A percentile compares a stretch with the other conserved stretches of the same genome.
phyloP scores from a whole-genome alignment of 2,888 invertebrate species.

The Drosophila greeni region DNA sequence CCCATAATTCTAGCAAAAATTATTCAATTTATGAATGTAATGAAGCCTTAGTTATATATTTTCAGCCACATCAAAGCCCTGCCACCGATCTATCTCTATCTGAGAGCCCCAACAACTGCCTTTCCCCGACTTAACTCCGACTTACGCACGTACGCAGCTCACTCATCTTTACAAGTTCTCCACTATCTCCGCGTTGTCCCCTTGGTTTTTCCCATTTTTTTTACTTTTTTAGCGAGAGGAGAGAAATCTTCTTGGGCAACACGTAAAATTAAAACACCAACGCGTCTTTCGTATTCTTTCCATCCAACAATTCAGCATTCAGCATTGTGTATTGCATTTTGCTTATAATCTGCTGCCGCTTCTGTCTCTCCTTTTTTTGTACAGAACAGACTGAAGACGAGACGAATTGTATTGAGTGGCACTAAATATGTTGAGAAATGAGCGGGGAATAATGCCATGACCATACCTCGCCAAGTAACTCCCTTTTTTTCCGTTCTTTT shows the following conservation, averaged over 20 bases:
- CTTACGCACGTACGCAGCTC: conserved; percentile 69
- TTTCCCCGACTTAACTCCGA: conserved; percentile 49
- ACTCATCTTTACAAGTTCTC: conserved; percentile 64
- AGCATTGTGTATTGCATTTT: conserved; percentile 70
- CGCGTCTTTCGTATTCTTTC: conserved; percentile 51
- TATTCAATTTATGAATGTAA: conserved; percentile 46
- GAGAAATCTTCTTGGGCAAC: conserved; percentile 54
- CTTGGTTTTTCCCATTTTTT: conserved; percentile 12
- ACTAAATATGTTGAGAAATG: conserved; percentile 73
- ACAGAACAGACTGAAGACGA: conserved; percentile 39
- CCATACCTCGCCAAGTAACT: conserved; percentile 31
- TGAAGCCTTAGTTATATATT: conserved; percentile 45
- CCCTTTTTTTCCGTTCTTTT: conserved; percentile 15
- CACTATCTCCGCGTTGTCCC: conserved; percentile 23
- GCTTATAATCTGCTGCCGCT: conserved; percentile 64
- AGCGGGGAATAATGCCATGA: conserved; percentile 52
- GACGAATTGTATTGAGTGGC: conserved; percentile 76
- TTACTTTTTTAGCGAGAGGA: conserved; percentile 45
- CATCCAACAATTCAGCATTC: conserved; percentile 43
- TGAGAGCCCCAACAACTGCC: conserved; percentile 3
- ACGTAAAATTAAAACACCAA: conserved; percentile 73
- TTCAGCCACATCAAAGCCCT: conserved; percentile 39
- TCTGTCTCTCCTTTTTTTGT: conserved; percentile 11
- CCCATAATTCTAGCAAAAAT: background rate
- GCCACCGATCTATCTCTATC: conserved; percentile 25